A percentile compares a stretch with the other conserved stretches of the same genome.
Conservation (phyloP, 2,888 invertebrate species). For the Amblyjoppa fuscipennis region DNA sequence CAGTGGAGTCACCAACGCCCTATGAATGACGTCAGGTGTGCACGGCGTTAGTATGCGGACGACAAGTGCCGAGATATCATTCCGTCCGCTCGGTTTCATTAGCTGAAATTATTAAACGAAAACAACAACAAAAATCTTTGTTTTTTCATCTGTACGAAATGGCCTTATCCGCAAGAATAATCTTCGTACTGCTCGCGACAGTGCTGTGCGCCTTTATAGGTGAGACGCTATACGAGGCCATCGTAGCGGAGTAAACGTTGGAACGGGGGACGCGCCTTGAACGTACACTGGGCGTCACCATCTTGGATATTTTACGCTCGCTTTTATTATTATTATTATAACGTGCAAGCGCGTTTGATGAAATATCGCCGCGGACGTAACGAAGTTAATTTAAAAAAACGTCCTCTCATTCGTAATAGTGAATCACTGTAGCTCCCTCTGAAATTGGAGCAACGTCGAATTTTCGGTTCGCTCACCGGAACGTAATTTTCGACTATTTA, state of each 20-base stretch:
- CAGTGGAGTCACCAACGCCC: conserved; percentile 75
- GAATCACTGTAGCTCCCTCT: not conserved
- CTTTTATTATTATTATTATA: conserved; percentile 20
- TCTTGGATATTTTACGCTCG: conserved; percentile 54
- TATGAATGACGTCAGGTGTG: conserved; percentile 75
- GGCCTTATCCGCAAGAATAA: conserved; percentile 33
- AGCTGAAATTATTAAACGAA: conserved; percentile 5
- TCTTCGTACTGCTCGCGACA: conserved; percentile 36
- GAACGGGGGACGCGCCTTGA: conserved; percentile 46
- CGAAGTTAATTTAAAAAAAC: conserved; percentile 1
- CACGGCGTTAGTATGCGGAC: conserved; percentile 59
- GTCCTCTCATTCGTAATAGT: not conserved
- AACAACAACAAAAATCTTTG: not conserved
- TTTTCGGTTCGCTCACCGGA: conserved; percentile 16
- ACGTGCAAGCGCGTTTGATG: not conserved
- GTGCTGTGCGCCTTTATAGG: conserved; percentile 66
- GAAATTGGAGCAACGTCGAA: conserved; percentile 26
- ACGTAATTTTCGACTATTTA: conserved; percentile 47
- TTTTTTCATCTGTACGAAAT: conserved; percentile 28
- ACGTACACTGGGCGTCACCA: conserved; percentile 61
- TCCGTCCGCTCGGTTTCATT: conserved; percentile 48
- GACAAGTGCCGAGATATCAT: conserved; percentile 63
- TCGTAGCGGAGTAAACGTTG: not conserved
- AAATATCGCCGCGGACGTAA: conserved; percentile 1
- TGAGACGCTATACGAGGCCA: conserved; percentile 59